phyloP scores from a whole-genome alignment of 2,888 invertebrate species.

The Lobophora halterata region DNA sequence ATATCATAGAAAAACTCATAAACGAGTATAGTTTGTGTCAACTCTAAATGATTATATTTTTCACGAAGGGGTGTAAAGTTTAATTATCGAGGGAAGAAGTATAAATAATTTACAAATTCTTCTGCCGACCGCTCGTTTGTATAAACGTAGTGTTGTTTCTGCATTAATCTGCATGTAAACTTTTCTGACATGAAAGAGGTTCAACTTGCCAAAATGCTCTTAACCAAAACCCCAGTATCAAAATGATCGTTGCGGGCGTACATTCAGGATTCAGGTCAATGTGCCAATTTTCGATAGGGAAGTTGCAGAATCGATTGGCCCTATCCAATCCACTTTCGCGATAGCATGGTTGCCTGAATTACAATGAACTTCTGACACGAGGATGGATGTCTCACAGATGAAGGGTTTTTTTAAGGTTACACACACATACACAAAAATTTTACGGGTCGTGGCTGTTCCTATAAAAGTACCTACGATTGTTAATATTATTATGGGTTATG shows the following conservation, averaged over 20 bases:
- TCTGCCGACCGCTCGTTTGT: conserved; percentile 22
- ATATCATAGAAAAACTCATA: too few species aligned
- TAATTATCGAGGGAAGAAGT: conserved; percentile 36
- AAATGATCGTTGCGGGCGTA: conserved; percentile 13
- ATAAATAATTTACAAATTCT: conserved; percentile 37
- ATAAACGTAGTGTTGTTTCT: conserved; percentile 11
- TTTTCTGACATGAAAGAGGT: too few species aligned
- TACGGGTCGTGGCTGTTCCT: too few species aligned
- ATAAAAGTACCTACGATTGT: too few species aligned
- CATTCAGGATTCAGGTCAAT: conserved; percentile 48
- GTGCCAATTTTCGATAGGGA: conserved; percentile 43
- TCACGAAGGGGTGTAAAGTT: conserved; percentile 24
- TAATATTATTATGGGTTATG: too few species aligned
- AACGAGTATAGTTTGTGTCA: too few species aligned
- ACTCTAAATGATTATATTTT: too few species aligned
- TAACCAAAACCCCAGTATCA: too few species aligned
- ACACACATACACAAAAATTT: too few species aligned
- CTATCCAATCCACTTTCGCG: conserved; percentile 50
- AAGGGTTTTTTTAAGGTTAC: too few species aligned
- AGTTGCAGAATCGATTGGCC: conserved; percentile 48
- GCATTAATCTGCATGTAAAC: conserved; percentile 8
- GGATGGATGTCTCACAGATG: neutral
- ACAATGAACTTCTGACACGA: conserved; percentile 11
- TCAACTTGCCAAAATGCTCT: too few species aligned
- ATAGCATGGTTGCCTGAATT: conserved; percentile 18